Percentiles rank a stretch among this genome's conserved stretches.
Evolutionary conservation across 1,140 invertebrate genomes (phyloP).

Genomic region (Drosophila suzukii): DNA sequence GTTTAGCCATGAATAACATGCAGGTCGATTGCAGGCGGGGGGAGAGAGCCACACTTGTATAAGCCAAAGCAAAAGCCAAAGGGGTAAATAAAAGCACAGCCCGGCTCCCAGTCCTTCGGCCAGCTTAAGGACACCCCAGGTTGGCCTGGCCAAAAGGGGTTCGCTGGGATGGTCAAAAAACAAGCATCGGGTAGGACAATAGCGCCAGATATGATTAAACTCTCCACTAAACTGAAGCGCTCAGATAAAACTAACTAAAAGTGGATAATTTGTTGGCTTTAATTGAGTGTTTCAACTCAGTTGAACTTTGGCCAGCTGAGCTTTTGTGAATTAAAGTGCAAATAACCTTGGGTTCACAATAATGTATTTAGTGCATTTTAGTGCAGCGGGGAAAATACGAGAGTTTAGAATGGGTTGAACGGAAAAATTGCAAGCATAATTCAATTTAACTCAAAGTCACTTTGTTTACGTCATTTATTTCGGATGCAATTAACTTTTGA

Average conservation of each 20-base stretch:
- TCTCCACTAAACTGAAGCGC: constrained; percentile 51
- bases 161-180: not conserved
- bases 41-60: constrained; percentile 68
- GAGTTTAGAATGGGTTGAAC: not conserved
- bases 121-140: constrained; percentile 56
- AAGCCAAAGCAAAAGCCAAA: constrained; percentile 75
- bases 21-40: constrained; percentile 57
- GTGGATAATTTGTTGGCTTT: constrained; percentile 46
- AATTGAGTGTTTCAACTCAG: constrained; percentile 22
- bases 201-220: constrained; percentile 71
- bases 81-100: constrained; percentile 76
- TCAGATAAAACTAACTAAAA: constrained; percentile 45
- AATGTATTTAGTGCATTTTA: constrained; percentile 1
- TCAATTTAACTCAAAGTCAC: not conserved
- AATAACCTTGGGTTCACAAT: not conserved
- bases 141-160: constrained; percentile 16
- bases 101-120: constrained; percentile 19
- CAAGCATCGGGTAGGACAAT: constrained; percentile 59
- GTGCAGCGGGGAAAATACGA: not conserved
- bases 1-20: constrained; percentile 78
- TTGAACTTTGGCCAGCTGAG: constrained; percentile 10
- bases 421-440: not conserved
- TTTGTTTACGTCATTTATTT: not conserved
- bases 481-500: not conserved
- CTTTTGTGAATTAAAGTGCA: not conserved